These are phyloP conservation scores for Drosophila athabasca DNA, from an alignment of 1,140 invertebrate genomes.

Conservation along the genomic window DNA sequence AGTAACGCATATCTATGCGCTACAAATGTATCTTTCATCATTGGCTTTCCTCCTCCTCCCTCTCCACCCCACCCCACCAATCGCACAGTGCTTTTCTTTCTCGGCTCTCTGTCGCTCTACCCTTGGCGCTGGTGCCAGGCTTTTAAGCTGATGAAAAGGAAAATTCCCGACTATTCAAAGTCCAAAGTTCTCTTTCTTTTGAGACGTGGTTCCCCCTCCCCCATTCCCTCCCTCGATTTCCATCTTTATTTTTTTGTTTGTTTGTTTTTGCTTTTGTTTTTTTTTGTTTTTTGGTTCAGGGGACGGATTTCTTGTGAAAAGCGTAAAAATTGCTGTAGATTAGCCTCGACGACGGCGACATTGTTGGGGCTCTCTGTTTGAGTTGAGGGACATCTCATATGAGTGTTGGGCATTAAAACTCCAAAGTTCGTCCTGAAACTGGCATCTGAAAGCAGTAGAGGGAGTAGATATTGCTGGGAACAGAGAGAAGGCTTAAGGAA, in stretches of 20 bases:
- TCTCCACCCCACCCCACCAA: no score
- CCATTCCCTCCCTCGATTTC: constrained; percentile 1
- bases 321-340: constrained; percentile 63
- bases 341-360: constrained; percentile 38
- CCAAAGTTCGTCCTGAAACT: constrained; percentile 10
- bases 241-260: constrained; percentile 16
- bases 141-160: constrained; percentile 73
- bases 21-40: constrained; percentile 66
- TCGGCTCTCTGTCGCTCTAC: constrained; percentile 35
- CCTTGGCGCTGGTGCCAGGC: constrained; percentile 31
- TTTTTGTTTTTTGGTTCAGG: no score
- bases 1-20: constrained; percentile 47
- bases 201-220: neutral
- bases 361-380: constrained; percentile 30
- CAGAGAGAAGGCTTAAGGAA: no score
- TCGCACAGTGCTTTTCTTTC: constrained; percentile 44
- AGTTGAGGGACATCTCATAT: constrained; percentile 49
- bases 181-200: constrained; percentile 40
- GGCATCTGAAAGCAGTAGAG: no score
- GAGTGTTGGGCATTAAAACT: constrained; percentile 15
- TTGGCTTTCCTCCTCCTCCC: constrained; percentile 15
- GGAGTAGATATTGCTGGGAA: no score
- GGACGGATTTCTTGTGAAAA: constrained; percentile 45
- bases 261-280: no score
- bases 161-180: constrained; percentile 55